Percentiles rank a stretch among this genome's conserved stretches.
Conservation (phyloP, 2,113 vertebrate species). For the Mirounga angustirostris region DNA sequence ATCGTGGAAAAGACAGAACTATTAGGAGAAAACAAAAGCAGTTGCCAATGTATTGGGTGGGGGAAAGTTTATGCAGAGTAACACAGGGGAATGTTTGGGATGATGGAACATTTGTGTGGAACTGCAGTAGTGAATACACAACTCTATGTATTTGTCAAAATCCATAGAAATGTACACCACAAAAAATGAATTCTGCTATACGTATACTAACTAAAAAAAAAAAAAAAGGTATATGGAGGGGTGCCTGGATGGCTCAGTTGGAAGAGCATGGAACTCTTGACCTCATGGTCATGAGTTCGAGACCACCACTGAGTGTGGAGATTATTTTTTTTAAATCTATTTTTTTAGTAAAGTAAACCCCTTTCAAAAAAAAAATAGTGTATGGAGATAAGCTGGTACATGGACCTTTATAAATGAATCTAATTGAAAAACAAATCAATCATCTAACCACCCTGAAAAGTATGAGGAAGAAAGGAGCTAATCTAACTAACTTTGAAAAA, state of each 20-base stretch:
- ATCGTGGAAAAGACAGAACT: background rate
- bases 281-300: background rate
- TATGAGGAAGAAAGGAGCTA: background rate
- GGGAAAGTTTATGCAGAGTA: background rate
- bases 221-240: background rate
- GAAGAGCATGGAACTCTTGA: background rate
- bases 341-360: background rate
- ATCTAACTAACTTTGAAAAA: background rate
- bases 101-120: background rate
- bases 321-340: background rate
- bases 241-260: background rate
- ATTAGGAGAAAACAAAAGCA: background rate
- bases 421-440: background rate
- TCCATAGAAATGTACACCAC: background rate
- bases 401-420: background rate
- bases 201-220: background rate
- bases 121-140: no score
- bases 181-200: background rate
- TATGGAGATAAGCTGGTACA: background rate
- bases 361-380: background rate
- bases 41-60: fast-evolving
- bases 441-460: background rate
- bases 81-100: fast-evolving
- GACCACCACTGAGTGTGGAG: background rate
- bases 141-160: background rate